Evolutionary conservation across 2,888 invertebrate genomes (phyloP).

Genomic region (Romanomermis culicivorax): DNA sequence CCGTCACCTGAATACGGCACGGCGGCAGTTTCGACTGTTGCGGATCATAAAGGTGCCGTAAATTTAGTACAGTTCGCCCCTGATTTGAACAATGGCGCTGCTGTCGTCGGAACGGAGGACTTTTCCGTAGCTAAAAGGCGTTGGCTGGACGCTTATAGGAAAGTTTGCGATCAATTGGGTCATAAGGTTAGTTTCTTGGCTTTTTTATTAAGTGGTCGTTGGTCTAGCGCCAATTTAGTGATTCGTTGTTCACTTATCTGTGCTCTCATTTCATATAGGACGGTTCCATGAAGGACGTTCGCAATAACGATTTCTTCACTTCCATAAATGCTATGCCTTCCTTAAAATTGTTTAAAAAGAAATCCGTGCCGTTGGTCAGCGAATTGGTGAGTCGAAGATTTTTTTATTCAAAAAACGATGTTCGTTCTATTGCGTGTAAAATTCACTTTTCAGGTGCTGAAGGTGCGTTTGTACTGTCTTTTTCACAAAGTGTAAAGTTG

Average conservation of each 20-base stretch:
- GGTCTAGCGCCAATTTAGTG: not conserved
- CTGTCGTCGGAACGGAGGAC: not conserved
- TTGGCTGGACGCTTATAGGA: constrained; percentile 10
- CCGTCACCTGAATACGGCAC: not conserved
- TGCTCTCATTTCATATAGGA: not conserved
- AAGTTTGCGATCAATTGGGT: constrained; percentile 10
- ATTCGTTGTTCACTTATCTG: not conserved
- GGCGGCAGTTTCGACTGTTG: not conserved
- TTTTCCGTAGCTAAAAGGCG: constrained; percentile 2
- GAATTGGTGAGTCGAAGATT: constrained; percentile 64
- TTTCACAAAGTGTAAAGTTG: not conserved
- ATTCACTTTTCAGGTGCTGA: constrained; percentile 30
- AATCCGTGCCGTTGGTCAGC: constrained; percentile 90
- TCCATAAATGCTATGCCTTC: constrained; percentile 99
- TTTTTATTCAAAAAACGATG: not conserved
- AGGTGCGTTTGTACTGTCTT: constrained; percentile 20
- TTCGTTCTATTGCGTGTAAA: too few species aligned
- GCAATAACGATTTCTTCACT: constrained; percentile 86
- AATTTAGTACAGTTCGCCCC: not conserved
- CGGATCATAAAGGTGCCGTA: too few species aligned
- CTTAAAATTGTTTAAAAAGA: constrained; percentile 60
- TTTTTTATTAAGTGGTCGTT: not conserved
- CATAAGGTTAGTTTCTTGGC: not conserved
- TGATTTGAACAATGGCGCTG: not conserved
- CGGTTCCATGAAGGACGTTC: not conserved